phyloP scores from a whole-genome alignment of 2,888 invertebrate species.

The Aphidius colemani region DNA sequence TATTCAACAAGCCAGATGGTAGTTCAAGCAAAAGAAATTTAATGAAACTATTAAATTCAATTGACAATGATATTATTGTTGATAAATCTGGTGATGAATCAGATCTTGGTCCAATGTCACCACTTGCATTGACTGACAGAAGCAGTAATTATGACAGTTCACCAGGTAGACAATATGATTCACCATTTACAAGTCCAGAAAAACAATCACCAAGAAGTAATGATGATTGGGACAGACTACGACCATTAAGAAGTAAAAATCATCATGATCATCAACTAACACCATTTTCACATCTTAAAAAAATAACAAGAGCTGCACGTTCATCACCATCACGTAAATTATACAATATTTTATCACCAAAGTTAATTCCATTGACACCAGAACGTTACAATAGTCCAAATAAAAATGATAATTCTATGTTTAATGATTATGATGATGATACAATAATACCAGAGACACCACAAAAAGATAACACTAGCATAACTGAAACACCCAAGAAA shows the following conservation, averaged over 20 bases:
- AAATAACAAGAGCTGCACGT: constrained; percentile 41
- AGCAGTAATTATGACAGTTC: constrained; percentile 42
- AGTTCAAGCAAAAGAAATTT: constrained; percentile 43
- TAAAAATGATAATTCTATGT: too few relatives aligned
- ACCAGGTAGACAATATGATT: constrained; percentile 42
- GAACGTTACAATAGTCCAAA: constrained; percentile 9
- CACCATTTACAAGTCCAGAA: constrained; percentile 44
- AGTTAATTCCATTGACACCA: constrained; percentile 33
- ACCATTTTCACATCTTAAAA: constrained; percentile 43
- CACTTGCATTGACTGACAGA: constrained; percentile 44
- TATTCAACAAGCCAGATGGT: constrained; percentile 35
- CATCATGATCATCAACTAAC: constrained; percentile 26
- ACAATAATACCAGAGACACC: constrained; percentile 43
- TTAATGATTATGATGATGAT: neutral
- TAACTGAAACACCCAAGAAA: constrained; percentile 47
- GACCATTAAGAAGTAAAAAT: constrained; percentile 24
- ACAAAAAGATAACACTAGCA: constrained; percentile 33
- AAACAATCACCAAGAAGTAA: constrained; percentile 33
- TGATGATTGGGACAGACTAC: constrained; percentile 41
- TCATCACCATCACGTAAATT: constrained; percentile 41
- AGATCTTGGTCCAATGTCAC: constrained; percentile 54
- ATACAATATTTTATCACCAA: constrained; percentile 29
- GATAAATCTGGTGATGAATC: constrained; percentile 48
- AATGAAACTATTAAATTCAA: constrained; percentile 32
- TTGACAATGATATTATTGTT: constrained; percentile 19